Evolutionary conservation across 2,888 invertebrate genomes (phyloP), one percentile per base, ranked within the genome.

Genomic region (Periphyllus acericola): DNA sequence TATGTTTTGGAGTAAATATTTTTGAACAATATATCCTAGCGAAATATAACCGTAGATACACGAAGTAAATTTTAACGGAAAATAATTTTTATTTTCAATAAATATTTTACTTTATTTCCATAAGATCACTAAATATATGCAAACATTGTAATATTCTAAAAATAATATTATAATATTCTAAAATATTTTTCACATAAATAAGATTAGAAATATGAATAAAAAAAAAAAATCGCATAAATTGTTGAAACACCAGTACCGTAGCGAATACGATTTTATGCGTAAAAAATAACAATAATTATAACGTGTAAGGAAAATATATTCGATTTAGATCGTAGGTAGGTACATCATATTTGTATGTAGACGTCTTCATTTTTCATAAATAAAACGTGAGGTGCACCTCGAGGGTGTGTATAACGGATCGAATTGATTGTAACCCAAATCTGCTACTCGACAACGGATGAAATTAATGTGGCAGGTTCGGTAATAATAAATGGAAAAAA

Each of bases 401-500:
- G 60, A 34, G 72, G 29, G 32, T 17, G 32, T 72, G 75, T 36
- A 75, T 3, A 36, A 75, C 36, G 75, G 36, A 75, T 75, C 32
- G 21, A 75, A 75, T 21, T 25, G 36, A 36, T 75, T 40, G 40
- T 75, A 19, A 36, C 32, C 75, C 17, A 34, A 75, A 75, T 25
- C 75, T 75, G 36, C 36, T 75, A 32, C 19, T 36, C 75, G 21
- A 40, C 40, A 75, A 21, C 25, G 75, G 75, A 36, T 36, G 25
- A 75, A 40, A 74, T 21, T 21, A 74, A 75, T 75, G 75, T 75
- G 40, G 75, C 32, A 75, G 36, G 75, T 34, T 32, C 72, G 19
- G 32, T 72, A 72, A 75, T 75, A 75, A 75, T 19, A 36, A 36
- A 75, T 36, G 4, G 75, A 75, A 34, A 75, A 40, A 75, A 75